phyloP scores from a whole-genome alignment of 2,888 invertebrate genomes.

The Caenorhabditis becei region DNA sequence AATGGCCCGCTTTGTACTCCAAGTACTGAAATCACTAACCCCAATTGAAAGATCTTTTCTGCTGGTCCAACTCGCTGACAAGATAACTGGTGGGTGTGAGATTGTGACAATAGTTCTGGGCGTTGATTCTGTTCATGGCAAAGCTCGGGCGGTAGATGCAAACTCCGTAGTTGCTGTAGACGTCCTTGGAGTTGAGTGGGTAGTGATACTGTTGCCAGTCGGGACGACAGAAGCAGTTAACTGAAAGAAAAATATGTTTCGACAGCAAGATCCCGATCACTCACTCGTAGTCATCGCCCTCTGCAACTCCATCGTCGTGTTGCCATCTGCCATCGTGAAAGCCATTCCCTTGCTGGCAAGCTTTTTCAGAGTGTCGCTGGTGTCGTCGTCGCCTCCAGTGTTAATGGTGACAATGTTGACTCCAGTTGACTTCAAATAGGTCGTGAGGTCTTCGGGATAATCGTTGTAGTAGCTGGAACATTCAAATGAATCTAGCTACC shows the following conservation, averaged over 20 bases:
- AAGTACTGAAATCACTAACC: slow-evolving; percentile 16
- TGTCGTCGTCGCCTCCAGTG: slow-evolving; percentile 43
- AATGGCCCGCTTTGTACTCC: background rate
- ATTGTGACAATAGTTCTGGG: slow-evolving; percentile 29
- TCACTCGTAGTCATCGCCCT: slow-evolving; percentile 25
- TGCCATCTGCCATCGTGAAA: slow-evolving; percentile 35
- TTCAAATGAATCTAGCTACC: background rate
- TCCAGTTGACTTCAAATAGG: slow-evolving; percentile 16
- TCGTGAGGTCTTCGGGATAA: slow-evolving; percentile 21
- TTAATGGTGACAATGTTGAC: slow-evolving; percentile 42
- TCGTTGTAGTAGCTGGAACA: slow-evolving; percentile 29
- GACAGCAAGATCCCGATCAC: background rate
- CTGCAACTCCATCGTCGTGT: slow-evolving; percentile 32
- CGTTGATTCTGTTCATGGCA: slow-evolving; percentile 23
- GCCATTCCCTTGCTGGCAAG: slow-evolving; percentile 36
- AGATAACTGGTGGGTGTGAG: slow-evolving; percentile 24
- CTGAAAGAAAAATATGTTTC: slow-evolving; percentile 7
- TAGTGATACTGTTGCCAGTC: slow-evolving; percentile 45
- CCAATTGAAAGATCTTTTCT: slow-evolving; percentile 50
- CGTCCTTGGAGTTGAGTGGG: slow-evolving; percentile 5
- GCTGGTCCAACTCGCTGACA: slow-evolving; percentile 43
- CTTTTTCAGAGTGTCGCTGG: slow-evolving; percentile 4
- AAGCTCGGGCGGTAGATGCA: slow-evolving; percentile 22
- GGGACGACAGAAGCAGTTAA: slow-evolving; percentile 47
- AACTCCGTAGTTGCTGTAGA: slow-evolving; percentile 33